phyloP scores from a whole-genome alignment of 1,140 invertebrate species.

The Branchinecta lindahli region DNA sequence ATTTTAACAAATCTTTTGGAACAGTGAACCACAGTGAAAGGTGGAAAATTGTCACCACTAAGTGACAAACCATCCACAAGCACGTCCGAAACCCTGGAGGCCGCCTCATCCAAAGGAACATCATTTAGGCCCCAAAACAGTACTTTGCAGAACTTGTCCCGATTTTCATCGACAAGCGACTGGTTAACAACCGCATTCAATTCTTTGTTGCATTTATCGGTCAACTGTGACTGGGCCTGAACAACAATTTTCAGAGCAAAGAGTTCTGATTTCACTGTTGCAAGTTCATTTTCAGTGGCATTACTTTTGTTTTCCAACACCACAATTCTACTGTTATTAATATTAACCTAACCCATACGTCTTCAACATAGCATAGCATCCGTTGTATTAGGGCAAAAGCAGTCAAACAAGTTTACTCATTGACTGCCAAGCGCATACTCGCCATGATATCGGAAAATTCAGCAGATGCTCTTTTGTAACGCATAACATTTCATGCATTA shows the following conservation, averaged over 20 bases:
- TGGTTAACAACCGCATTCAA: background rate
- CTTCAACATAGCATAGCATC: too few relatives aligned
- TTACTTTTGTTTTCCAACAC: constrained; percentile 9
- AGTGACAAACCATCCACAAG: constrained; percentile 1
- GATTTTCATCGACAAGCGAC: constrained; percentile 5
- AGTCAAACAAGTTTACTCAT: too few relatives aligned
- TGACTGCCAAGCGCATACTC: too few relatives aligned
- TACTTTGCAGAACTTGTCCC: background rate
- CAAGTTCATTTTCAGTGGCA: background rate
- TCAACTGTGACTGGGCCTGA: background rate
- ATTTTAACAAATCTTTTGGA: constrained; percentile 6
- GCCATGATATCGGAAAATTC: too few relatives aligned
- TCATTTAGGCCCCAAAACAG: constrained; percentile 5
- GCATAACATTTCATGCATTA: too few relatives aligned
- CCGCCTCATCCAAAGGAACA: constrained; percentile 1
- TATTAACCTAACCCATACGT: too few relatives aligned
- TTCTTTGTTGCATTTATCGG: constrained; percentile 4
- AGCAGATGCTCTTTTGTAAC: too few relatives aligned
- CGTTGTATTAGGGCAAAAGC: too few relatives aligned
- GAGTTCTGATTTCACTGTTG: too few relatives aligned
- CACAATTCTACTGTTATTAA: background rate
- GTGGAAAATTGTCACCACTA: too few relatives aligned
- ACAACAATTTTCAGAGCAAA: background rate
- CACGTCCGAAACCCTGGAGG: background rate
- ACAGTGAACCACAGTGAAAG: constrained; percentile 5